Base-by-base conservation (phyloP, 2,113 vertebrate species). In the Calyptomena viridis region DNA sequence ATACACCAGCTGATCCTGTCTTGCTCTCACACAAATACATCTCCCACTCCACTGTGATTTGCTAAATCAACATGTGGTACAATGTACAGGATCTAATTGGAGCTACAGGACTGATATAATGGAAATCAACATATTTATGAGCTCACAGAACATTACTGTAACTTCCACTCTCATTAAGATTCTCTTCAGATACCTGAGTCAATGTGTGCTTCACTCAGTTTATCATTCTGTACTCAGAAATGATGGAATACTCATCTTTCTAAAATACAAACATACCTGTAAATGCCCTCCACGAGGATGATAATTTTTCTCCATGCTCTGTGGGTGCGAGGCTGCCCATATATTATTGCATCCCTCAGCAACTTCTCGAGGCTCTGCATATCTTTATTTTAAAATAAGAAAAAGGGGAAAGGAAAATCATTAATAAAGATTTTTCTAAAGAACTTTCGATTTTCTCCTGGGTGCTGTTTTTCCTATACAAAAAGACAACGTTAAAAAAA, bases 231-330 rank as follows among this genome's bases (percentile, higher is more conserved):
- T 22, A 23, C 35, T 78, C 76, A 92, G 60, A 87, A 82, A 84
- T 8, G 4, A 60, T 6, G 59, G 40, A 47, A 31, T 56, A 28
- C 23, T 85, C 40, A 47, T 1, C 6, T 39, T 35, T 67, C 40
- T 93, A 37, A 13, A 40, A 39, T 58, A 81, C 30, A 82, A 28
- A 75, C 95, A 33, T 97, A 99, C 99, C 99, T 99, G 97, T 99
- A 99, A 98, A 99, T 98, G 80, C 99, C 99, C 89, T 99, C 99
- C 84, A 99, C 99, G 12, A 99, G 94, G 96, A 99, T 99, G 92
- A 99, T 98, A 93, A 99, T 99, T 98, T 99, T 99, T 95, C 95
- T 99, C 99, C 99, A 99, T 49, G 99, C 98, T 95, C 99, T 98
- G 87, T 84, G 98, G 5, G 97, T 99, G 88, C 98, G 98, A 87